Percentiles rank a stretch among this genome's conserved stretches.
Evolutionary conservation across 2,113 vertebrate species (phyloP).

Genomic region (Buteo buteo): DNA sequence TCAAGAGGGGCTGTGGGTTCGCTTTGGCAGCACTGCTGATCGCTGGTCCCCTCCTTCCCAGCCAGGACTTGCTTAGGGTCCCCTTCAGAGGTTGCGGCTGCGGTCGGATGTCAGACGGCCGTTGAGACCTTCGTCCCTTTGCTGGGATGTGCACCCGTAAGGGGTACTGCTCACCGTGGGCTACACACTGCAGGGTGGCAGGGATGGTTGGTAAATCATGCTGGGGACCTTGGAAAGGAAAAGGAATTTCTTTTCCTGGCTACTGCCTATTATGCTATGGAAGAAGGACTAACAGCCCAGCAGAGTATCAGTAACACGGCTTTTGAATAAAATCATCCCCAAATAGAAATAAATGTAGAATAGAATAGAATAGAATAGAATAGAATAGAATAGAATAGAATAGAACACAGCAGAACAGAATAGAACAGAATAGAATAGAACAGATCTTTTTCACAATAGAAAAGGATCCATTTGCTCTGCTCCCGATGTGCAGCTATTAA

Average conservation of each 20-base stretch:
- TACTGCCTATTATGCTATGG: neutral
- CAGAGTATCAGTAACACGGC: neutral
- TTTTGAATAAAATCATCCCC: neutral
- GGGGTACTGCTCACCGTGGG: rapidly evolving
- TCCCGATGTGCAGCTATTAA: neutral
- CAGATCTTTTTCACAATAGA: neutral
- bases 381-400: neutral
- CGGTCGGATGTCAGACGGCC: neutral
- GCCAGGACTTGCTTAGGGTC: neutral
- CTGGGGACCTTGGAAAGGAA: neutral
- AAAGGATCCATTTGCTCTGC: neutral
- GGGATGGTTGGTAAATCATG: neutral
- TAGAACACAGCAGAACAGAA: neutral
- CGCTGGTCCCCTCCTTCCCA: neutral
- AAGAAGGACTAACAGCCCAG: neutral
- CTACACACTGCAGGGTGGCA: neutral
- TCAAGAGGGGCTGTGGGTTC: neutral
- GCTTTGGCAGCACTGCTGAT: neutral
- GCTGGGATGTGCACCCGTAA: neutral
- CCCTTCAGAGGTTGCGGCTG: neutral
- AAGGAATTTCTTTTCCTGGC: neutral
- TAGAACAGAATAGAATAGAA: neutral
- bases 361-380: neutral
- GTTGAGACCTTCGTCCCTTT: neutral
- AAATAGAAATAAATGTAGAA: neutral